Evolutionary conservation across 1,140 invertebrate species (phyloP).

Genomic region (Cyclargus thomasi): DNA sequence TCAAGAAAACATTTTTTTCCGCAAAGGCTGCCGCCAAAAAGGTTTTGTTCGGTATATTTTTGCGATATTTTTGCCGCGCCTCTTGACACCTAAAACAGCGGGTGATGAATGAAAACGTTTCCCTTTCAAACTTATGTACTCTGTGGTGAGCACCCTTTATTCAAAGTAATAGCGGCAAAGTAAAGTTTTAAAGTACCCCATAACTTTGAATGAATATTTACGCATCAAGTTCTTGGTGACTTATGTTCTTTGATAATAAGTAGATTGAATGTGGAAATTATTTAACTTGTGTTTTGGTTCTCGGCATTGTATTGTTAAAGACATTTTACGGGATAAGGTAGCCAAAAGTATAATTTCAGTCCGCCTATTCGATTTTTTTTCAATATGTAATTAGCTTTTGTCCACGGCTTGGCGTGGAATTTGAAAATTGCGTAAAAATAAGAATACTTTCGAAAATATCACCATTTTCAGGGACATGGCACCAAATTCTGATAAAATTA

Average conservation of each 20-base stretch:
- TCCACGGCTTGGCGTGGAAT: too few species aligned
- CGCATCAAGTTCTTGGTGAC: constrained; percentile 4
- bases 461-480: too few species aligned
- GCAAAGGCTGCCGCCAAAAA: background rate
- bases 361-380: too few species aligned
- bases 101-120: constrained; percentile 43
- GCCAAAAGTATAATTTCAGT: too few species aligned
- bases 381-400: too few species aligned
- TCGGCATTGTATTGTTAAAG: too few species aligned
- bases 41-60: constrained; percentile 20
- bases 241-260: constrained; percentile 1
- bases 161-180: constrained; percentile 11
- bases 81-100: constrained; percentile 48
- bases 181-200: constrained; percentile 5
- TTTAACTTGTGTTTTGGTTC: background rate
- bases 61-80: constrained; percentile 49
- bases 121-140: constrained; percentile 24
- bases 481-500: too few species aligned
- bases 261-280: background rate
- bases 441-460: too few species aligned
- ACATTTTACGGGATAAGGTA: too few species aligned
- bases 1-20: background rate
- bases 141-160: constrained; percentile 4
- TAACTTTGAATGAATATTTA: constrained; percentile 14
- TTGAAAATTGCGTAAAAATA: too few species aligned